Base-by-base conservation (phyloP, 2,797 vertebrate genomes). In the Semotilus atromaculatus region DNA sequence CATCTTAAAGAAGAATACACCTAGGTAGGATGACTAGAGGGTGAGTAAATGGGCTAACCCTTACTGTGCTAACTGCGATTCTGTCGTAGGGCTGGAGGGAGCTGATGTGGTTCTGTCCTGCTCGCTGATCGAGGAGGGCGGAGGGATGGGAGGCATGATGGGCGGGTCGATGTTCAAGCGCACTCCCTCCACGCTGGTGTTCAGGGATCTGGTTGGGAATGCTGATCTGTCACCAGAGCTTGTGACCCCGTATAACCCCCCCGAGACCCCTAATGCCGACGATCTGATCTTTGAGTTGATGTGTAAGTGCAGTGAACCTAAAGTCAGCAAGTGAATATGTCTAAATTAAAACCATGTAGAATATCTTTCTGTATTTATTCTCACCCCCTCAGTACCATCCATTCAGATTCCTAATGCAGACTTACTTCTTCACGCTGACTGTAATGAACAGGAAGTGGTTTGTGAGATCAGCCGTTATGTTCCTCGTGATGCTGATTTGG, bases 61-160 rank as follows among this genome's bases (percentile, higher is more conserved):
- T 48, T 58, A 18, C 5, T 71, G 78, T 31, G 9, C 5, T 62
- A 31, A 64, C 60, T 4, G 1, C 62, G n/a, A n/a, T 31, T 3
- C 29, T 64, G 16, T 7, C 79, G 3, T 71, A 94, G 94, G 86
- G 84, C 88, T 92, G 51, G 88, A 87, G 0, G 90, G 90, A 13
- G 92, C 93, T 38, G 96, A 97, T 40, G 90, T 97, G 45, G 92
- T 97, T 11, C 89, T 97, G 45, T 93, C 95, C 84, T 97, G 96
- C 80, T 72, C 89, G 72, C 89, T 96, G 85, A 93, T 94, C 84
- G 93, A 94, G 87, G 95, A 96, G 31, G 92, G 92, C 7, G 85
- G 48, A 0, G 93, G 90, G 13, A 70, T 38, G 36, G 89, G 89
- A 45, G 89, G 90, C n/a, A 90, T 93, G 89, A 89, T 86, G 86